Base-by-base conservation (phyloP, 2,888 invertebrate species). In the Cheilosia urbana region DNA sequence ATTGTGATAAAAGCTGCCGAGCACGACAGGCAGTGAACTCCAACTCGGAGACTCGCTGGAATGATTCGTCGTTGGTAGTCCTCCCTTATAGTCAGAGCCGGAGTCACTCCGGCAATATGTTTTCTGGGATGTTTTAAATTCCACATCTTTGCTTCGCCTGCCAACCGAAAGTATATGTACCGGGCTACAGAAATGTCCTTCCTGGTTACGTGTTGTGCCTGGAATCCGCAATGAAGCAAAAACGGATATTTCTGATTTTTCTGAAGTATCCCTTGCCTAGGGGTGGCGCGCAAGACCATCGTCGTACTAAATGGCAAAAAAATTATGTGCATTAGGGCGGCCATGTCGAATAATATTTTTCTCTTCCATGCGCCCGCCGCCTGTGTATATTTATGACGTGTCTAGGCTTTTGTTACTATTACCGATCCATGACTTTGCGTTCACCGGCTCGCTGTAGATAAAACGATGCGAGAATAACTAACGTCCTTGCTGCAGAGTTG, bases 221-320 rank as follows among this genome's bases (percentile, higher is more conserved):
- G 76, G 85, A 85, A 85, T 85, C 81, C 71, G 85, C 85, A 85
- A 85, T 85, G 85, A 85, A 68, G 85, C 81, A 85, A 81, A 81
- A 85, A 85, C 81, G 85, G 81, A 85, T 85, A 85, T 85, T 85
- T 77, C 81, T 85, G 85, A 85, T 81, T 85, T 81, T 85, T 81
- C 84, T 76, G 76, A 76, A 80, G 75, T 85, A 75, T 80, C 60
- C 69, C 45, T 69, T 5, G 49, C 51, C 53, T 34, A 17, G 13
- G 1, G 37, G 73, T 34, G 69, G 19, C 30, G 30, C 45, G 45
- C 45, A 47, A 24, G 42, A n/a, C 57, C 13, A 13, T 49, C n/a
- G 6, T 57, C 40, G 71, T 76, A 66, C 76, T 85, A 85, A 85
- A 85, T 85, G 77, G 72, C 55, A 72, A 85, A 72, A 81, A 77